These are phyloP conservation scores for Anolis sagrei DNA, from an alignment of 2,113 vertebrate genomes.

Conservation along the genomic window DNA sequence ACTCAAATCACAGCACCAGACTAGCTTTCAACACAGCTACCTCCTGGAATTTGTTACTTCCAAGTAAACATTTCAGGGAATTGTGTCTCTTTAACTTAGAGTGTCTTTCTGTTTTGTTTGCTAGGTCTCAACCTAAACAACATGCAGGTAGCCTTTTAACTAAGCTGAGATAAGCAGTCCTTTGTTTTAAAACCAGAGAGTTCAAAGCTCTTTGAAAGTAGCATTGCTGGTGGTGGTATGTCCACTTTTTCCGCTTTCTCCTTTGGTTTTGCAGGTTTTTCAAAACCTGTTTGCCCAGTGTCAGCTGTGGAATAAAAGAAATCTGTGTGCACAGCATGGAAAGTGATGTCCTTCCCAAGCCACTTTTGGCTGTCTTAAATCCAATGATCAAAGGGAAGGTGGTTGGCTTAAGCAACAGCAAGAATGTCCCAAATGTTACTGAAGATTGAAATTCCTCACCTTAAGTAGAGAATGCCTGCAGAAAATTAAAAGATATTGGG, in stretches of 20 bases:
- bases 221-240: not conserved
- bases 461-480: not conserved
- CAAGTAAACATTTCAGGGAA: not conserved
- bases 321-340: no score
- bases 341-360: not conserved
- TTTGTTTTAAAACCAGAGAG: not conserved
- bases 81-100: no score
- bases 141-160: not conserved
- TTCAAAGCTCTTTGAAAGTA: not conserved
- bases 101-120: not conserved
- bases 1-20: no score
- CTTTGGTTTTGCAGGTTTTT: not conserved
- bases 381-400: not conserved
- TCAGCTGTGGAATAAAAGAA: not conserved
- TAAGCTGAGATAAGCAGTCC: not conserved
- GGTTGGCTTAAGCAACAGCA: not conserved
- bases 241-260: not conserved
- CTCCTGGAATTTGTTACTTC: not conserved
- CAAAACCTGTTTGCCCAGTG: not conserved
- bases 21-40: no score
- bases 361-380: not conserved
- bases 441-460: not conserved
- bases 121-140: not conserved
- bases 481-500: not conserved
- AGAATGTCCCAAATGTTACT: not conserved